phyloP scores from a whole-genome alignment of 2,888 invertebrate species.

The Eupithecia dodoneata region DNA sequence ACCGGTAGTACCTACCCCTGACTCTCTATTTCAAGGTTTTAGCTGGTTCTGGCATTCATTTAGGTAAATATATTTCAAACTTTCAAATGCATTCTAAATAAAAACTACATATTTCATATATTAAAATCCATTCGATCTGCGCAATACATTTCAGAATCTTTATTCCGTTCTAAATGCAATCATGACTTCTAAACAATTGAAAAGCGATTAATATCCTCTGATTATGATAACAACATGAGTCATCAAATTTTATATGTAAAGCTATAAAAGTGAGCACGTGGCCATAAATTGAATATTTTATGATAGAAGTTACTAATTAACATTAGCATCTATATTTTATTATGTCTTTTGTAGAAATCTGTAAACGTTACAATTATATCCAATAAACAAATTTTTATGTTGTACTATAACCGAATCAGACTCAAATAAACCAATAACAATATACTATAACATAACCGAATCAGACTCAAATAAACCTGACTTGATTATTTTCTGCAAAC shows the following conservation, averaged over 20 bases:
- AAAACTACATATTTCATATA: not conserved
- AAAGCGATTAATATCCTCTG: constrained; percentile 3
- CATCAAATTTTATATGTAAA: constrained; percentile 38
- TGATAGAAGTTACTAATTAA: not conserved
- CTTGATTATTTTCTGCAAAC: not conserved
- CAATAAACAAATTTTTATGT: not conserved
- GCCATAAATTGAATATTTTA: not conserved
- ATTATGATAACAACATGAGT: constrained; percentile 33
- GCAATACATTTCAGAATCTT: not conserved
- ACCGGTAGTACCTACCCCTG: constrained; percentile 42
- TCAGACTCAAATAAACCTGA: not conserved
- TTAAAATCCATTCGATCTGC: not conserved
- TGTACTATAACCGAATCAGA: not conserved
- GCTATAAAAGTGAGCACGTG: constrained; percentile 39
- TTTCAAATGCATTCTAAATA: not conserved
- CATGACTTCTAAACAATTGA: not conserved
- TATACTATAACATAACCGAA: too few relatives aligned
- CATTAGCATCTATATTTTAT: not conserved
- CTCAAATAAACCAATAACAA: not conserved
- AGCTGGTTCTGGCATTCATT: not conserved
- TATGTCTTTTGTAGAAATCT: not conserved
- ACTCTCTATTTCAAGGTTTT: constrained; percentile 44
- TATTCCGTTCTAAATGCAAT: not conserved
- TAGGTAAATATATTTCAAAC: not conserved
- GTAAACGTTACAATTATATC: not conserved